Evolutionary conservation across 2,888 invertebrate species (phyloP), one percentile per base, ranked within the genome.

Genomic region (Polydrusus tereticollis): DNA sequence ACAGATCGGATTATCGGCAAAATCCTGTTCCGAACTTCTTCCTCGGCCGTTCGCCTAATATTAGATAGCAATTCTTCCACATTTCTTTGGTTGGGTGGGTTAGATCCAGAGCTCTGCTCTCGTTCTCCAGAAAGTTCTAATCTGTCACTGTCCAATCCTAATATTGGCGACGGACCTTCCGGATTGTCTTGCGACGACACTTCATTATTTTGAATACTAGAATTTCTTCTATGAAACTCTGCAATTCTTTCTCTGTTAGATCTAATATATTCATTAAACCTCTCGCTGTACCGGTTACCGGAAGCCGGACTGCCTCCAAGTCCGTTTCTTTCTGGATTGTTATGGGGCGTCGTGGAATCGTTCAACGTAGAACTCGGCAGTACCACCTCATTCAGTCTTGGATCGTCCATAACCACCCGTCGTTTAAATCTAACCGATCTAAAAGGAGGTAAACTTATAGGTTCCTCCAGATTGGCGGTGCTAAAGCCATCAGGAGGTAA

Each of bases 1-100:
- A 82, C 77, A 0, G 81, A 80, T 60, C 78, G 76, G 21, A 82
- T 81, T 20, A 82, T 80, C n/a, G 82, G 82, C 64, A 82, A 73
- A 26, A 81, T 79, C 50, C 81, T 71, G 59, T 77, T 80, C 50
- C 80, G 72, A 21, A 82, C 79, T 57, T 81, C 81, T 43, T 79
- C 77, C 55, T 80, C 81, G 2, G 81, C 81, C 2, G 78, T 80
- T 26, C 80, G 75, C 43, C 80, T 71, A 45, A 82, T 80, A 58
- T 77, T 80, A 16, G 75, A 75, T 21, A 80, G 55, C 60, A 80
- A 45, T 50, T 78, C 76, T 41, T 79, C 79, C 5, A 77, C 76
- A 59, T 76, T 76, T 6, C 64, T 73, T 47, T 76, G 75, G 23
- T 58, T 45, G 45, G 47, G 14, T 10, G 62, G 47, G 14, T 41